Percentiles rank a stretch among this genome's conserved stretches.
phyloP scores from a whole-genome alignment of 2,113 vertebrate genomes.

The Upupa epops region DNA sequence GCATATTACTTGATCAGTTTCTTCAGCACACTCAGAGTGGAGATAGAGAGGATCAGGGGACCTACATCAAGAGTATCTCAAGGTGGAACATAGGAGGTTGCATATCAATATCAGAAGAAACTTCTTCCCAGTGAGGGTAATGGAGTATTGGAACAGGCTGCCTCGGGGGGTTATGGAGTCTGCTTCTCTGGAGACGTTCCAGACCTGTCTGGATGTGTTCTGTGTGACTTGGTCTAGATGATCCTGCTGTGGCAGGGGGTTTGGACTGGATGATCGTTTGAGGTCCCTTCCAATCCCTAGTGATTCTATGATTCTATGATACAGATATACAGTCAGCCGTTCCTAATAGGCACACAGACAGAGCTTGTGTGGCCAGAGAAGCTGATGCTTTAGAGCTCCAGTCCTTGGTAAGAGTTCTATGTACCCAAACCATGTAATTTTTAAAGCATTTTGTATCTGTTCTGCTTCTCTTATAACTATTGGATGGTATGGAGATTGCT shows the following conservation, averaged over 20 bases:
- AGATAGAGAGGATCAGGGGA: neutral
- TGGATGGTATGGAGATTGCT: neutral
- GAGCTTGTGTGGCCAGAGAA: neutral
- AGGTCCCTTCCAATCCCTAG: too few relatives aligned
- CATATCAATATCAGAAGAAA: too few relatives aligned
- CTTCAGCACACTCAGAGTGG: neutral
- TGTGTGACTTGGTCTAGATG: too few relatives aligned
- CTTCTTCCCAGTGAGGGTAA: too few relatives aligned
- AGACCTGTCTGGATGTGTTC: too few relatives aligned
- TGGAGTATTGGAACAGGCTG: too few relatives aligned
- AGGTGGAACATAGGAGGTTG: too few relatives aligned
- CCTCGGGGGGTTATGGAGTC: too few relatives aligned
- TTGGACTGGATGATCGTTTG: too few relatives aligned
- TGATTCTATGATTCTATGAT: too few relatives aligned
- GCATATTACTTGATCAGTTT: neutral
- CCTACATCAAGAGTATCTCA: neutral
- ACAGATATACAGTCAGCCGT: neutral
- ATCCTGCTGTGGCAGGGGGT: too few relatives aligned
- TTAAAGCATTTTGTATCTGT: neutral
- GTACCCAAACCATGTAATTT: neutral
- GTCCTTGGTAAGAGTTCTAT: neutral
- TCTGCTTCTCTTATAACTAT: neutral
- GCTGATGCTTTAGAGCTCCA: neutral
- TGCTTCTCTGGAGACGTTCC: too few relatives aligned
- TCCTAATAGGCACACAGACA: neutral